Percentiles rank a stretch among this genome's conserved stretches.
These are phyloP conservation scores for Sphenodon punctatus DNA, from an alignment of 2,797 vertebrate genomes.

Conservation along the genomic window DNA sequence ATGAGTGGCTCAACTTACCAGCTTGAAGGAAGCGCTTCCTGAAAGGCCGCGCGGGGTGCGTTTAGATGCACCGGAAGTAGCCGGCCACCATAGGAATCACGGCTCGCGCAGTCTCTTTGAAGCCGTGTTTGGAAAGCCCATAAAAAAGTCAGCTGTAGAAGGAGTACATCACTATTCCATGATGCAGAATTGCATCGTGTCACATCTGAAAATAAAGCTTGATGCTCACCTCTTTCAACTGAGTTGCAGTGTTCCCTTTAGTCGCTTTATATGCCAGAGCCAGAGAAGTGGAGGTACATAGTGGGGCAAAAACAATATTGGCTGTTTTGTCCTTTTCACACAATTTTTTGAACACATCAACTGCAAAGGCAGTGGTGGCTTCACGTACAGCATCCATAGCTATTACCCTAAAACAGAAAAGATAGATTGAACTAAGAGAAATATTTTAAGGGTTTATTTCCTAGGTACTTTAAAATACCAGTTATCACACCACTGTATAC, in stretches of 20 bases:
- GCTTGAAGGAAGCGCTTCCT: no score
- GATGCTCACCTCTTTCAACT: conserved; percentile 76
- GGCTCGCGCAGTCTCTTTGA: no score
- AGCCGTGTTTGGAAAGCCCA: no score
- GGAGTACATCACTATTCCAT: no score
- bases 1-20: no score
- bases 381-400: conserved; percentile 76
- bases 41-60: no score
- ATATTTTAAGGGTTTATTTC: no score
- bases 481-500: not conserved
- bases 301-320: conserved; percentile 79
- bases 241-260: conserved; percentile 76
- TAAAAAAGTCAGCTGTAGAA: no score
- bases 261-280: conserved; percentile 77
- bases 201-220: not conserved
- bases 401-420: conserved; percentile 62
- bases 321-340: conserved; percentile 65
- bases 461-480: no score
- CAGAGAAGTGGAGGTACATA: conserved; percentile 78
- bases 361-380: conserved; percentile 78
- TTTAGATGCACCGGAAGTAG: no score
- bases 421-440: not conserved
- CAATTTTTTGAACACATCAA: conserved; percentile 78
- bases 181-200: not conserved
- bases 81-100: no score